Conservation (phyloP, 2,888 invertebrate species). For the Sminthurides aquaticus region DNA sequence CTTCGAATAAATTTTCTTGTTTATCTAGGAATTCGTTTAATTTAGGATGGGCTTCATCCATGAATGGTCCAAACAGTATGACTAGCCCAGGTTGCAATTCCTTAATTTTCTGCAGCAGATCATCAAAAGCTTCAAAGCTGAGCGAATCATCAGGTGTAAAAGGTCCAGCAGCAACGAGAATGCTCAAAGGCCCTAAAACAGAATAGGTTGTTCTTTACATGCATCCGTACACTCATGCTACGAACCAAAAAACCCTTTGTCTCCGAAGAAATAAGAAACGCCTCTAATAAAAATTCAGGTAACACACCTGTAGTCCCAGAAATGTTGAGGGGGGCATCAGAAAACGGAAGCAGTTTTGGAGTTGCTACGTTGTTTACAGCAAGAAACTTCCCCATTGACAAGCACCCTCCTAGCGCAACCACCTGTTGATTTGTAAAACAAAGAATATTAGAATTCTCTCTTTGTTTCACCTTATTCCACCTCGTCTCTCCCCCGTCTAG, state of each 20-base stretch:
- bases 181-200: conserved; percentile 19
- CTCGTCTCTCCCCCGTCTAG: too few relatives aligned
- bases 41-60: conserved; percentile 65
- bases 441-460: too few relatives aligned
- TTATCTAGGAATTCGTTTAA: conserved; percentile 54
- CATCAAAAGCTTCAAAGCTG: conserved; percentile 70
- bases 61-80: conserved; percentile 76
- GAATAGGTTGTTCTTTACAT: too few relatives aligned
- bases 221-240: too few relatives aligned
- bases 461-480: too few relatives aligned
- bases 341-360: conserved; percentile 51
- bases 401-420: conserved; percentile 65
- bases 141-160: conserved; percentile 71
- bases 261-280: too few relatives aligned
- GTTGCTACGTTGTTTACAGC: conserved; percentile 59
- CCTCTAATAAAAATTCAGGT: not conserved
- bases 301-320: conserved; percentile 26
- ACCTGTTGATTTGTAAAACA: conserved; percentile 46
- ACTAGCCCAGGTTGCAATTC: conserved; percentile 68
- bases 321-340: conserved; percentile 49
- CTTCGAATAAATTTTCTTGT: conserved; percentile 59
- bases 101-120: conserved; percentile 61
- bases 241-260: too few relatives aligned
- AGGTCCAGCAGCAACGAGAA: conserved; percentile 63
- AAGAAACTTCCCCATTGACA: conserved; percentile 62